phyloP scores from a whole-genome alignment of 2,888 invertebrate genomes.

The Tryphoninae sp. region DNA sequence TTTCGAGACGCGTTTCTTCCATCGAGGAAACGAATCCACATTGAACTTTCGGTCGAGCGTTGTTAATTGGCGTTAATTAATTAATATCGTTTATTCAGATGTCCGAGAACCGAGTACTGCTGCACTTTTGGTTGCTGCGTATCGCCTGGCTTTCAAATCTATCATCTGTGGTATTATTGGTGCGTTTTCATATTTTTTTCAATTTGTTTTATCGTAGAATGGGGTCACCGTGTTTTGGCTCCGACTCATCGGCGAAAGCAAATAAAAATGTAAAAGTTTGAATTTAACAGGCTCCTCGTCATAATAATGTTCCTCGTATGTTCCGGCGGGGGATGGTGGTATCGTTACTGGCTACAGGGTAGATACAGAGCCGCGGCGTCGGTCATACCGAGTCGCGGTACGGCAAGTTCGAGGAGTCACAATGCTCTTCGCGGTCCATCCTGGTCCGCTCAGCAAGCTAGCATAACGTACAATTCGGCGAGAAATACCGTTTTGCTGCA shows the following conservation, averaged over 20 bases:
- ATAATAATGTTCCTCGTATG: constrained; percentile 83
- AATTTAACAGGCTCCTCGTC: constrained; percentile 81
- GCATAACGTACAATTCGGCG: constrained; percentile 80
- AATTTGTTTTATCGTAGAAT: constrained; percentile 1
- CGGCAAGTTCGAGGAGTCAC: constrained; percentile 72
- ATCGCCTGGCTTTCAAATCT: constrained; percentile 82
- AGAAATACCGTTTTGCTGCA: constrained; percentile 80
- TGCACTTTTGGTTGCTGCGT: constrained; percentile 83
- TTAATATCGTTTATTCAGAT: constrained; percentile 72
- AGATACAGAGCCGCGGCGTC: constrained; percentile 78
- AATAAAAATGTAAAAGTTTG: neutral
- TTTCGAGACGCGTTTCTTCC: neutral
- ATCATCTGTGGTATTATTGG: constrained; percentile 84
- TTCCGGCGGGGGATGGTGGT: constrained; percentile 84
- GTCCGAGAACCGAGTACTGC: constrained; percentile 83
- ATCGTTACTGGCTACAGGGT: constrained; percentile 82
- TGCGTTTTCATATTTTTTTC: constrained; percentile 68
- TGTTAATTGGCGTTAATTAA: neutral
- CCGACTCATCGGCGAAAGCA: neutral
- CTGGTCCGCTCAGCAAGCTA: constrained; percentile 78
- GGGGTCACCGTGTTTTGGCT: neutral
- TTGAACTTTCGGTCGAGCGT: neutral
- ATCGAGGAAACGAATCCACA: neutral
- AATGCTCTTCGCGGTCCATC: constrained; percentile 73
- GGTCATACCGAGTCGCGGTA: constrained; percentile 75